phyloP scores from a whole-genome alignment of 2,797 vertebrate genomes.

The Onychomys arenicola region DNA sequence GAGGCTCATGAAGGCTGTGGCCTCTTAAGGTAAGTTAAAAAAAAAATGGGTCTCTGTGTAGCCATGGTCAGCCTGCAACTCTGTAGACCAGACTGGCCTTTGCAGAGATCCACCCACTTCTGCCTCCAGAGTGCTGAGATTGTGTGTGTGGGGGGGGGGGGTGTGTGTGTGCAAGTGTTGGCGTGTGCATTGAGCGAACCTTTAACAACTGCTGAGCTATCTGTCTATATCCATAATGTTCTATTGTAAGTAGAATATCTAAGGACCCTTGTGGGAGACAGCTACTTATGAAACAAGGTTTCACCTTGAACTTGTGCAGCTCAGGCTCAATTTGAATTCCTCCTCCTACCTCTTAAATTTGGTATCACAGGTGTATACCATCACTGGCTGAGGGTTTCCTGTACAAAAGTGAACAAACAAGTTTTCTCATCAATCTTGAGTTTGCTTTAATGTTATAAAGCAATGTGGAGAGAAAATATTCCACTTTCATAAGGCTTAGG shows the following conservation, averaged over 20 bases:
- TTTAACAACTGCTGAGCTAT: background rate
- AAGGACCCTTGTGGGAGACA: background rate
- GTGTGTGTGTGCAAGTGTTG: background rate
- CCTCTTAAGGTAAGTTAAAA: slow-evolving; percentile 10
- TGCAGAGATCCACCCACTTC: background rate
- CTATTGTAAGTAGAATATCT: background rate
- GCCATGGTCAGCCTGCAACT: background rate
- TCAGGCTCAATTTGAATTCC: background rate
- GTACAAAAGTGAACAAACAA: slow-evolving; percentile 30
- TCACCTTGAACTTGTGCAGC: background rate
- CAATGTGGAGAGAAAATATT: slow-evolving; percentile 1
- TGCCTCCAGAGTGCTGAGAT: background rate
- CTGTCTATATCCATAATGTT: background rate
- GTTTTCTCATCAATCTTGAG: background rate
- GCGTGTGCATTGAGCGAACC: too few relatives aligned
- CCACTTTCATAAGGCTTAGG: background rate
- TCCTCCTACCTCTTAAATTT: background rate
- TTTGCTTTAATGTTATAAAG: slow-evolving; percentile 30
- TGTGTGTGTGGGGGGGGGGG: background rate
- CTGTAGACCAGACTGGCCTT: background rate
- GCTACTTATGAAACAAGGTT: background rate
- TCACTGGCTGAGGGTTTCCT: background rate
- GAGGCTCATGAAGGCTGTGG: background rate
- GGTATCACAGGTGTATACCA: background rate
- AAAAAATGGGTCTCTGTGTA: background rate